These are phyloP conservation scores for Epirrhoe alternata DNA, from an alignment of 2,888 invertebrate species.

Conservation along the genomic window DNA sequence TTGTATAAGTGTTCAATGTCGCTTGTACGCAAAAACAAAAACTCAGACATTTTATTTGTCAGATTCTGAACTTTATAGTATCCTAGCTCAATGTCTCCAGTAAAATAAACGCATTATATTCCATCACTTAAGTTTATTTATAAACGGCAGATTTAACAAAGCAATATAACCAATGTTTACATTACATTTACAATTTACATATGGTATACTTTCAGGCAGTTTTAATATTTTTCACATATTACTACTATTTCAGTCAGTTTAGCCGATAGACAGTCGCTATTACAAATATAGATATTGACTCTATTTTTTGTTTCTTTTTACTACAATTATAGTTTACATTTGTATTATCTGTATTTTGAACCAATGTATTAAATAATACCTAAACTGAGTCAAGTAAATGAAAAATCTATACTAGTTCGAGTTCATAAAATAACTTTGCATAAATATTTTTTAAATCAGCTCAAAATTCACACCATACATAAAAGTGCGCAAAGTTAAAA, in stretches of 20 bases:
- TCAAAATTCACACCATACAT: not conserved
- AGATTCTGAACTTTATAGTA: too few relatives aligned
- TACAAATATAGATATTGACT: not conserved
- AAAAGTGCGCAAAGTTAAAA: not conserved
- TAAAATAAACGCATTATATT: conserved; percentile 14
- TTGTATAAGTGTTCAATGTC: too few relatives aligned
- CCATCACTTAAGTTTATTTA: conserved; percentile 26
- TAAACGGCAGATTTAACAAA: conserved; percentile 12
- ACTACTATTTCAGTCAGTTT: conserved; percentile 15
- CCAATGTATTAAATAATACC: too few relatives aligned
- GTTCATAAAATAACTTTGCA: not conserved
- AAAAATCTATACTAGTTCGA: not conserved
- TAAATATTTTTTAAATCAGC: not conserved
- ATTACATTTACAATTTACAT: conserved; percentile 30
- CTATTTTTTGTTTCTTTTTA: not conserved
- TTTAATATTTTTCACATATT: conserved; percentile 3
- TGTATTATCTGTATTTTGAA: not conserved
- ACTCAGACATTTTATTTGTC: too few relatives aligned
- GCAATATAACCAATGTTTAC: conserved; percentile 19
- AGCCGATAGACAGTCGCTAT: not conserved
- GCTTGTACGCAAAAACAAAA: too few relatives aligned
- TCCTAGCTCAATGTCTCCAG: not conserved
- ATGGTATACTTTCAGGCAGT: not conserved
- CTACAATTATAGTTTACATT: not conserved
- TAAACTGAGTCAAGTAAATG: not conserved